Conservation (phyloP, 2,797 vertebrate species). For the Megalops cyprinoides region DNA sequence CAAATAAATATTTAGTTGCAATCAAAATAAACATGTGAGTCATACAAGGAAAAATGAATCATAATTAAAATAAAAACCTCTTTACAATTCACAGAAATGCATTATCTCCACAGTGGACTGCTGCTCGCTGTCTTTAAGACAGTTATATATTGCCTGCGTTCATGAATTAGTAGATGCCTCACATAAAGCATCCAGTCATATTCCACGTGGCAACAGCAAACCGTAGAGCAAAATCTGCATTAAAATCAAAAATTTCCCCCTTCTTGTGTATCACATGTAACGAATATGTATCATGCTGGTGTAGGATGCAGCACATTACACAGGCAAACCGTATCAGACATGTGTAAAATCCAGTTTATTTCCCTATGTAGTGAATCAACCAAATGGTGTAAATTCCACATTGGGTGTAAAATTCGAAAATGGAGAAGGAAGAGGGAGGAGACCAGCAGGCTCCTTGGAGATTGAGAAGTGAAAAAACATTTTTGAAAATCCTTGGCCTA, state of each 20-base stretch:
- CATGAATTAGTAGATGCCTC: not conserved
- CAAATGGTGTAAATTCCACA: not conserved
- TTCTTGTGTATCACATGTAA: not conserved
- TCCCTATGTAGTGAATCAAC: not conserved
- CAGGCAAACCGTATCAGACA: not conserved
- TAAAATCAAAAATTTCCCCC: not conserved
- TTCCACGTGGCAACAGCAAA: not conserved
- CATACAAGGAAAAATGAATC: not conserved
- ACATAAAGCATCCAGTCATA: conserved; percentile 1
- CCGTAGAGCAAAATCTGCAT: not conserved
- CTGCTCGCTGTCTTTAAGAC: not conserved
- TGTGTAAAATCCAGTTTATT: not conserved
- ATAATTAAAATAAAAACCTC: not conserved
- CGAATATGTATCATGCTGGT: not conserved
- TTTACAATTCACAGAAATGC: not conserved
- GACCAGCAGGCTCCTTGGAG: no score
- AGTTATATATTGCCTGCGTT: not conserved
- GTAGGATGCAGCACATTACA: not conserved
- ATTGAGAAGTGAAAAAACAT: no score
- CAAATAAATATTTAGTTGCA: no score
- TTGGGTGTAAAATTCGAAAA: not conserved
- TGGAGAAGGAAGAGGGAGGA: not conserved
- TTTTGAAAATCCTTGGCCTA: conserved; percentile 3
- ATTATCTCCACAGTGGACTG: not conserved
- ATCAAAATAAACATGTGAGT: not conserved